These are phyloP conservation scores for Tethya wilhelma DNA, from an alignment of 37 sponge, comb jelly and placozoan genomes.

Conservation along the genomic window DNA sequence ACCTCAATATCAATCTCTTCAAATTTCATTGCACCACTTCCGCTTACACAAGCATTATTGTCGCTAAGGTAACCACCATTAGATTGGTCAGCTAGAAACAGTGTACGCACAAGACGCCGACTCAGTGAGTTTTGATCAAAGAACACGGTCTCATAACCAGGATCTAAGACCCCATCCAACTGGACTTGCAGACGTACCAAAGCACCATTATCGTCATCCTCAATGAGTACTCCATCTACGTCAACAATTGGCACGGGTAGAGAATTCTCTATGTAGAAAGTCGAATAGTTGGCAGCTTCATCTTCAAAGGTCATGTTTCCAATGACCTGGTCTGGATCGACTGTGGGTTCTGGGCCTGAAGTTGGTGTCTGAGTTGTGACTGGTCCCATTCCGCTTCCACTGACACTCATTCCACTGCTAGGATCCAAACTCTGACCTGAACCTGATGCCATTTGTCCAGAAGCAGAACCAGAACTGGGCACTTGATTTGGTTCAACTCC, in stretches of 20 bases:
- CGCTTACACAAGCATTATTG: conserved; percentile 30
- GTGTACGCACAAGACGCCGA: not conserved
- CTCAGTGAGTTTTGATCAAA: conserved; percentile 35
- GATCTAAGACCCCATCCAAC: conserved; percentile 53
- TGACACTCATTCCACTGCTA: not conserved
- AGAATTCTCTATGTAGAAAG: conserved; percentile 54
- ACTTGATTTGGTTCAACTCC: conserved; percentile 21
- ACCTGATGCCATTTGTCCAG: conserved; percentile 5
- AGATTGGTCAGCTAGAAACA: not conserved
- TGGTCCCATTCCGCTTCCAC: not conserved
- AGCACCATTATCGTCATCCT: conserved; percentile 80
- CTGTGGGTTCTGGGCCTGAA: not conserved
- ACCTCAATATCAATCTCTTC: conserved; percentile 26
- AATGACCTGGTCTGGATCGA: not conserved
- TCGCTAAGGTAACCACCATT: conserved; percentile 28
- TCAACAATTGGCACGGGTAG: conserved; percentile 58
- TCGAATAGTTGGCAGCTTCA: conserved; percentile 8
- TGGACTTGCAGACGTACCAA: conserved; percentile 40
- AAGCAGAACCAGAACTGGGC: conserved; percentile 19
- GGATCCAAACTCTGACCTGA: conserved; percentile 2
- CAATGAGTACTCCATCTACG: conserved; percentile 22
- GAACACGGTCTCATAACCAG: conserved; percentile 74
- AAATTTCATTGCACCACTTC: not conserved
- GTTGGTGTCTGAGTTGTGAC: not conserved
- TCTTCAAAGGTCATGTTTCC: conserved; percentile 11